Evolutionary conservation across 2,797 vertebrate species (phyloP), one percentile per base, ranked within the genome.

Genomic region (Remorina albescens): DNA sequence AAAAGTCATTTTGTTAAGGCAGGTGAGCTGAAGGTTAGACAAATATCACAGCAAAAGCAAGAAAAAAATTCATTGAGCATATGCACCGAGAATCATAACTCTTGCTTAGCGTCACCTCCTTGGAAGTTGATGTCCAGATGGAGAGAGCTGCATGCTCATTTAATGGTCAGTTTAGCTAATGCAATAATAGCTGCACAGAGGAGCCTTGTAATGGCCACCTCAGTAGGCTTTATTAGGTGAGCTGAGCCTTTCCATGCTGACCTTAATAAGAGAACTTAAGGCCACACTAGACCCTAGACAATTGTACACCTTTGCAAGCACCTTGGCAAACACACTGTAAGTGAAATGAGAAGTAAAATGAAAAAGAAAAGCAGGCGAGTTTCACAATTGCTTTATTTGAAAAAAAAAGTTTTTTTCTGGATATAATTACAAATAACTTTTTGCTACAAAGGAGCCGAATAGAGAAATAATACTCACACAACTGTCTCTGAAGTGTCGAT

Each of bases 121-220:
- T 39, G 81, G 78, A 89, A 63, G 67, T 51, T 49, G 51, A 57
- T 64, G 73, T 88, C 81, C 86, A 91, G 90, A 88, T 88, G 85
- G 89, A 84, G 65, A 71, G 76, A 89, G 75, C 55, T 57, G 78
- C 78, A 74, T 70, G 78, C 87, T 93, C 89, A 90, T 93, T 93
- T 93, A 91, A 91, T 88, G 93, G 89, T 89, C 91, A 91, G 91
- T 91, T 93, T 94, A 92, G 86, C 88, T 91, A 91, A 93, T 91
- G 91, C 78, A 86, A 86, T 93, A 91, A 93, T 88, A 76, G 80
- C 81, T 65, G 66, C 68, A 63, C 83, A 90, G 89, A 81, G 83
- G 67, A 54, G 73, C 78, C 23, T 34, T 82, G 80, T 91, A 91
- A 93, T 91, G 89, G 90, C 84, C 76, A 61, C 67, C 70, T 83